phyloP scores from a whole-genome alignment of 2,888 invertebrate genomes.

The Eupithecia tripunctaria region DNA sequence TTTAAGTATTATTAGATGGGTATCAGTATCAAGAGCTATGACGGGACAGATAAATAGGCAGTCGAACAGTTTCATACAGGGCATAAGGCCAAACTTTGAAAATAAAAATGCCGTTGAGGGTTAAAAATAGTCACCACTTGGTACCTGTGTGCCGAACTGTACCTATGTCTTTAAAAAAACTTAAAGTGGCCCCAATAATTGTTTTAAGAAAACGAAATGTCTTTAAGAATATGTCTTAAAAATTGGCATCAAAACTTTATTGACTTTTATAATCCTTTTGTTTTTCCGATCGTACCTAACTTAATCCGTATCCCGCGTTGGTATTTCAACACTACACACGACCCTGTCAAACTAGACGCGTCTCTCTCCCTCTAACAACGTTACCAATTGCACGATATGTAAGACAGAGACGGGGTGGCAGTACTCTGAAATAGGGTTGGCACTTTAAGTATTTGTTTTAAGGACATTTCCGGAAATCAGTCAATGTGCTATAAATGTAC shows the following conservation, averaged over 20 bases:
- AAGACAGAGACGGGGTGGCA: constrained; percentile 44
- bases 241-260: not conserved
- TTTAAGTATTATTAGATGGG: too few relatives aligned
- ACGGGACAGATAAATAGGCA: too few relatives aligned
- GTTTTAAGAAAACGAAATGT: too few relatives aligned
- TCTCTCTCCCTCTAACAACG: constrained; percentile 50
- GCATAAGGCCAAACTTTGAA: too few relatives aligned
- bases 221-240: not conserved
- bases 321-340: constrained; percentile 74
- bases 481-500: not conserved
- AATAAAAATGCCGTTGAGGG: too few relatives aligned
- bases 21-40: too few relatives aligned
- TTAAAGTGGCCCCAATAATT: too few relatives aligned
- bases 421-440: constrained; percentile 34
- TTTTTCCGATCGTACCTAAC: constrained; percentile 65
- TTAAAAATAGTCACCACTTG: too few relatives aligned
- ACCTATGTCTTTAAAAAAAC: too few relatives aligned
- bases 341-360: constrained; percentile 62
- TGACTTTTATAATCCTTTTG: constrained; percentile 31
- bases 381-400: constrained; percentile 36
- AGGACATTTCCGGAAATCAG: not conserved
- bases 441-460: not conserved
- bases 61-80: too few relatives aligned
- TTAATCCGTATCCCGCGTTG: constrained; percentile 79
- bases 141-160: too few relatives aligned